A percentile compares a stretch with the other conserved stretches of the same genome.
Evolutionary conservation across 2,888 invertebrate species (phyloP).

Genomic region (Hipparchia semele): DNA sequence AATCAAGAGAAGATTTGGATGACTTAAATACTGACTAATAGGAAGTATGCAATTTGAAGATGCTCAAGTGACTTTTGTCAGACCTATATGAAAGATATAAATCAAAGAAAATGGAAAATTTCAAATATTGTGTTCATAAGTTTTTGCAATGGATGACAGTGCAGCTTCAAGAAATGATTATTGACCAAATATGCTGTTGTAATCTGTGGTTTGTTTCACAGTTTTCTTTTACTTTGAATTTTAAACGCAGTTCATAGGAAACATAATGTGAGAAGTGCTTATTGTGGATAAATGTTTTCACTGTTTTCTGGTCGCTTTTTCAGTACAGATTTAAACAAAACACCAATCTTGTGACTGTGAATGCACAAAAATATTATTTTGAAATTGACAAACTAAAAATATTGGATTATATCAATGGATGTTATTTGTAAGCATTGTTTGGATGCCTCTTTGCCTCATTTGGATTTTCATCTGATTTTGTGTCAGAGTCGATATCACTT

Average conservation of each 20-base stretch:
- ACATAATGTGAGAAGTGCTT: constrained; percentile 47
- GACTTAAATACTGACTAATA: neutral
- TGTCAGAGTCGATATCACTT: constrained; percentile 41
- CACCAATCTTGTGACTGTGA: constrained; percentile 64
- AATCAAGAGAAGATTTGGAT: neutral
- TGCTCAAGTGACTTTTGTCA: neutral
- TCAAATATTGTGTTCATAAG: neutral
- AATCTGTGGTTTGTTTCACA: constrained; percentile 32
- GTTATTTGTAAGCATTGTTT: constrained; percentile 46
- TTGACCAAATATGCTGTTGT: constrained; percentile 8
- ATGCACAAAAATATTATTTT: constrained; percentile 56
- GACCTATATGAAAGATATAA: neutral
- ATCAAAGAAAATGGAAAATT: neutral
- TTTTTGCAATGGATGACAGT: constrained; percentile 5
- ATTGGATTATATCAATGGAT: constrained; percentile 48
- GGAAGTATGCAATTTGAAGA: constrained; percentile 2
- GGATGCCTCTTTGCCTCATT: constrained; percentile 52
- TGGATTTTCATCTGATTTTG: constrained; percentile 51
- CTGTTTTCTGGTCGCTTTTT: constrained; percentile 77
- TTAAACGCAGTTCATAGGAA: constrained; percentile 32
- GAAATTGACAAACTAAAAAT: constrained; percentile 45
- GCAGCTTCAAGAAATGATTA: neutral
- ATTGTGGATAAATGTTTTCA: constrained; percentile 55
- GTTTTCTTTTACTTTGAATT: constrained; percentile 30
- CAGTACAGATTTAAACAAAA: constrained; percentile 72